These are phyloP conservation scores for Gonatopus flavifemur DNA, from an alignment of 1,140 invertebrate species.

Conservation along the genomic window DNA sequence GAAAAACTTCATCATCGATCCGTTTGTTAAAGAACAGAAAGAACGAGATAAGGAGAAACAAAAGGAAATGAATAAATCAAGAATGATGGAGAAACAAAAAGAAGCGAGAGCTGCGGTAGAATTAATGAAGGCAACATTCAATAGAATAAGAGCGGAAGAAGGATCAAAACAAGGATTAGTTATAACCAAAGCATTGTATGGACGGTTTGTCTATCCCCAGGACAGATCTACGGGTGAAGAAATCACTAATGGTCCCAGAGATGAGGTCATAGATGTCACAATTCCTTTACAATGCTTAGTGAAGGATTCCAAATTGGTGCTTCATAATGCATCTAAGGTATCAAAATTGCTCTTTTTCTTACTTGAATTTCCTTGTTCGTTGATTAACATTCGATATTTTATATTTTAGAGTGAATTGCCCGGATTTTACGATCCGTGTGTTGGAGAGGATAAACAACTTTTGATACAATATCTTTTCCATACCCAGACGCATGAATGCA, in stretches of 20 bases:
- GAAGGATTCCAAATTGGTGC: constrained; percentile 82
- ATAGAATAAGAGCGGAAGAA: constrained; percentile 75
- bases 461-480: constrained; percentile 86
- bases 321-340: constrained; percentile 88
- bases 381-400: constrained; percentile 9
- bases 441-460: constrained; percentile 89
- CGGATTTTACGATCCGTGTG: constrained; percentile 95
- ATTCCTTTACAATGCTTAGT: constrained; percentile 92
- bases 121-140: constrained; percentile 84
- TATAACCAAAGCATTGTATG: constrained; percentile 84
- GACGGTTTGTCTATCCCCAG: constrained; percentile 62
- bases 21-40: constrained; percentile 76
- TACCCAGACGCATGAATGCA: constrained; percentile 74
- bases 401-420: constrained; percentile 83
- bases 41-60: constrained; percentile 75
- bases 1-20: constrained; percentile 86
- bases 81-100: constrained; percentile 74
- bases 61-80: constrained; percentile 71
- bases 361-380: background rate
- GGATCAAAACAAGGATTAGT: constrained; percentile 79
- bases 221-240: constrained; percentile 34
- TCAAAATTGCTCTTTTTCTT: background rate
- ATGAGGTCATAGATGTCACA: constrained; percentile 86
- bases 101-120: constrained; percentile 85
- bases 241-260: constrained; percentile 36